Evolutionary conservation across 1,140 invertebrate species (phyloP).

Genomic region (Drosophila tani): DNA sequence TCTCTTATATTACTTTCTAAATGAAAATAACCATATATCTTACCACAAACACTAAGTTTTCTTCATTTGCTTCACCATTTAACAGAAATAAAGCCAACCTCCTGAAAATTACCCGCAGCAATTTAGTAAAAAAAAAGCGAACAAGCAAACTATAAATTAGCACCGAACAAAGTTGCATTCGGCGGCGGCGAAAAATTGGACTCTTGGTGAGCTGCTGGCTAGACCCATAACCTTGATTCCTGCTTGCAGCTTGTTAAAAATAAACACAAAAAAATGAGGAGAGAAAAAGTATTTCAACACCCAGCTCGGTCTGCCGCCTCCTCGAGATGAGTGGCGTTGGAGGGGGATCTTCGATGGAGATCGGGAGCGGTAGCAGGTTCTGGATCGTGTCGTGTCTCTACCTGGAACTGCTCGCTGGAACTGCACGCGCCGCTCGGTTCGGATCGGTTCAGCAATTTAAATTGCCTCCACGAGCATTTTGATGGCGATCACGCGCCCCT

Average conservation of each 20-base stretch:
- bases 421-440: slow-evolving; percentile 44
- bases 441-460: slow-evolving; percentile 73
- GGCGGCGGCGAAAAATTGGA: slow-evolving; percentile 21
- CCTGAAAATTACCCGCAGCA: slow-evolving; percentile 44
- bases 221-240: slow-evolving; percentile 69
- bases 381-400: slow-evolving; percentile 52
- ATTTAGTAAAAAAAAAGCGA: slow-evolving; percentile 23
- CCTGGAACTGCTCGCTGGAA: slow-evolving; percentile 38
- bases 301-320: slow-evolving; percentile 20
- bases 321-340: neutral
- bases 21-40: no score
- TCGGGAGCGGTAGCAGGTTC: slow-evolving; percentile 43
- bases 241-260: slow-evolving; percentile 51
- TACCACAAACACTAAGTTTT: neutral
- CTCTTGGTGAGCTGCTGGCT: slow-evolving; percentile 42
- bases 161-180: slow-evolving; percentile 52
- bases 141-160: slow-evolving; percentile 68
- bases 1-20: no score
- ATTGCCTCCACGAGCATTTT: slow-evolving; percentile 81
- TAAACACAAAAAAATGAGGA: slow-evolving; percentile 37
- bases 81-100: neutral
- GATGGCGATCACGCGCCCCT: slow-evolving; percentile 80
- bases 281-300: slow-evolving; percentile 46
- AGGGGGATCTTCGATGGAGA: slow-evolving; percentile 1
- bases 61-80: neutral